A percentile compares a stretch with the other conserved stretches of the same genome.
Conservation (phyloP, 2,888 invertebrate species). For the Tineola bisselliella region DNA sequence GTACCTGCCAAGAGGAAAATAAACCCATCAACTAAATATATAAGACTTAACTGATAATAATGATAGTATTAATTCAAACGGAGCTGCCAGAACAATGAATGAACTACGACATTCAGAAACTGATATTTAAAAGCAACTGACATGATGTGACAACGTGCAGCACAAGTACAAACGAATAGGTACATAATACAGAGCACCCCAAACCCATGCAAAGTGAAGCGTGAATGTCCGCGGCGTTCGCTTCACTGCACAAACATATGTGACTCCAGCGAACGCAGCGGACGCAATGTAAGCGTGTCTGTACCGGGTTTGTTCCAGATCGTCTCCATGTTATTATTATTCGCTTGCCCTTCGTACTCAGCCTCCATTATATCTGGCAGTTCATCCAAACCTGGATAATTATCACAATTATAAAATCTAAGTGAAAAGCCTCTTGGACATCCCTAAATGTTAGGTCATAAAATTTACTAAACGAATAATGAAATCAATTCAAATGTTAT, state of each 20-base stretch:
- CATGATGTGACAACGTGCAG: not conserved
- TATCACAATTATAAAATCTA: constrained; percentile 27
- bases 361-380: constrained; percentile 57
- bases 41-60: not conserved
- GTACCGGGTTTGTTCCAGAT: constrained; percentile 64
- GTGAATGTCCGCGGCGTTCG: not conserved
- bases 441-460: no score
- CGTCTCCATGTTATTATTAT: constrained; percentile 67
- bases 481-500: not conserved
- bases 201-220: not conserved
- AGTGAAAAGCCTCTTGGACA: no score
- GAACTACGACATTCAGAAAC: no score
- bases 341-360: constrained; percentile 58
- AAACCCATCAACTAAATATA: not conserved
- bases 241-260: no score
- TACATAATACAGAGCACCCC: not conserved
- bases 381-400: constrained; percentile 56
- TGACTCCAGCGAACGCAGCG: not conserved
- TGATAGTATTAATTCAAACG: no score
- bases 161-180: not conserved
- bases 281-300: not conserved
- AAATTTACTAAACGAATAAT: no score
- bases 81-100: no score
- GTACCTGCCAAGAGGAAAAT: not conserved
- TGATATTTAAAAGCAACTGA: no score